phyloP scores from a whole-genome alignment of 1,140 invertebrate species.

The Trichomalopsis sarcophagae region DNA sequence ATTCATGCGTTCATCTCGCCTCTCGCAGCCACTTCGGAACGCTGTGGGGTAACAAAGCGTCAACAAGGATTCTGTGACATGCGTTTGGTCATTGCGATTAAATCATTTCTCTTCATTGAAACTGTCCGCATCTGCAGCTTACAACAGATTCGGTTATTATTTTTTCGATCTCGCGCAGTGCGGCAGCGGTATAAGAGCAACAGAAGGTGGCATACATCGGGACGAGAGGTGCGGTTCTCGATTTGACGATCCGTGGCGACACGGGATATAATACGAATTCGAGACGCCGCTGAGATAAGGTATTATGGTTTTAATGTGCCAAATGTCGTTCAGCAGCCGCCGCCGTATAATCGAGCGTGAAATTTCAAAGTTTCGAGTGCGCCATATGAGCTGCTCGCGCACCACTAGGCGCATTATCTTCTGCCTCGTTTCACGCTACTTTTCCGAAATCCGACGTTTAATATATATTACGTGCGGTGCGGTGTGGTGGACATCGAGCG shows the following conservation, averaged over 20 bases:
- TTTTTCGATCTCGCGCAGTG: not conserved
- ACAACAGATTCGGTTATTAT: conserved; percentile 8
- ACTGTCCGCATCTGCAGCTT: conserved; percentile 8
- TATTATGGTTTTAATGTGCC: conserved; percentile 61
- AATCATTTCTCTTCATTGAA: conserved; percentile 36
- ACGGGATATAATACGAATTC: conserved; percentile 45
- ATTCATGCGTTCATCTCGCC: not conserved
- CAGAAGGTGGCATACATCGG: conserved; percentile 36
- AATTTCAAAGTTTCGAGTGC: conserved; percentile 67
- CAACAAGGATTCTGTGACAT: not conserved
- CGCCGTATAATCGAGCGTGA: conserved; percentile 68
- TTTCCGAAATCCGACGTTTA: conserved; percentile 39
- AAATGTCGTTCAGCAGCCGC: conserved; percentile 61
- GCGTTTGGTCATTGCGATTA: not conserved
- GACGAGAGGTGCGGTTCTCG: not conserved
- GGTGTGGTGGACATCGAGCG: not conserved
- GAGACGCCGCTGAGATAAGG: conserved; percentile 50
- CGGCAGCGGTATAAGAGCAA: conserved; percentile 1
- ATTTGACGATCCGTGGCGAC: conserved; percentile 43
- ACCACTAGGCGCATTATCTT: conserved; percentile 30
- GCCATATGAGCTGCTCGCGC: not conserved
- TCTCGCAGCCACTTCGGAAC: not conserved
- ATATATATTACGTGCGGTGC: not conserved
- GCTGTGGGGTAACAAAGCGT: not conserved
- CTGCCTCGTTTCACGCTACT: conserved; percentile 51